These are phyloP conservation scores for Gymnosoma rotundatum DNA, from an alignment of 2,888 invertebrate species.

Conservation along the genomic window DNA sequence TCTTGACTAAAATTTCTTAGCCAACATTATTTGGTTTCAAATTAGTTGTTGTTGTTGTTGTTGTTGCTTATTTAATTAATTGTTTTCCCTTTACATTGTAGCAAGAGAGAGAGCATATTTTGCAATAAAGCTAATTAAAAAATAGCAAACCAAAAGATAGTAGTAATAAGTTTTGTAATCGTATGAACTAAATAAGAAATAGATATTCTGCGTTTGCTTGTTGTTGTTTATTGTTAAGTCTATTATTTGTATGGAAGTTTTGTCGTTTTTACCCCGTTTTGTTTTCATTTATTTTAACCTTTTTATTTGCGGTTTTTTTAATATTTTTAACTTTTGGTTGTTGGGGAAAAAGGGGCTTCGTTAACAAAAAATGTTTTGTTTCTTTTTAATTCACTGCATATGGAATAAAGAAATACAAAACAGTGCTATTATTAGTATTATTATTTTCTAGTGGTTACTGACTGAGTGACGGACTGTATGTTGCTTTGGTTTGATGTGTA, in stretches of 20 bases:
- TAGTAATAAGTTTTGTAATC: constrained; percentile 10
- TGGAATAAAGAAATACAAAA: constrained; percentile 6
- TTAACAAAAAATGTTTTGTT: constrained; percentile 39
- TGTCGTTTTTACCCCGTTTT: constrained; percentile 21
- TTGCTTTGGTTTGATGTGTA: constrained; percentile 44
- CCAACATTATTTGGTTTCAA: no score
- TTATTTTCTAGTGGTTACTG: constrained; percentile 43
- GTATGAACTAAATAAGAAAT: constrained; percentile 19
- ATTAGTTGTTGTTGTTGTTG: no score
- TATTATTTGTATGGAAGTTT: constrained; percentile 32
- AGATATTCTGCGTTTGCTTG: constrained; percentile 29
- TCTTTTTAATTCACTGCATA: constrained; percentile 5
- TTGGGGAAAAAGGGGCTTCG: constrained; percentile 45
- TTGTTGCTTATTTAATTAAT: neutral
- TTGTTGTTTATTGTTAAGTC: constrained; percentile 14
- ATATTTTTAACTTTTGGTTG: constrained; percentile 29
- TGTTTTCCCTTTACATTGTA: constrained; percentile 16
- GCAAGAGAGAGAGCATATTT: neutral
- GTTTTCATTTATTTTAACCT: constrained; percentile 26
- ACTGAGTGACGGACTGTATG: constrained; percentile 49
- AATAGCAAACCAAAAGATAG: neutral
- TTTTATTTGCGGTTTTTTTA: constrained; percentile 43
- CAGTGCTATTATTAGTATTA: constrained; percentile 20
- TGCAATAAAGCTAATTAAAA: constrained; percentile 26
- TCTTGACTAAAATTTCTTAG: no score